Conservation (phyloP, 2,113 vertebrate genomes). For the Thermophis baileyi region DNA sequence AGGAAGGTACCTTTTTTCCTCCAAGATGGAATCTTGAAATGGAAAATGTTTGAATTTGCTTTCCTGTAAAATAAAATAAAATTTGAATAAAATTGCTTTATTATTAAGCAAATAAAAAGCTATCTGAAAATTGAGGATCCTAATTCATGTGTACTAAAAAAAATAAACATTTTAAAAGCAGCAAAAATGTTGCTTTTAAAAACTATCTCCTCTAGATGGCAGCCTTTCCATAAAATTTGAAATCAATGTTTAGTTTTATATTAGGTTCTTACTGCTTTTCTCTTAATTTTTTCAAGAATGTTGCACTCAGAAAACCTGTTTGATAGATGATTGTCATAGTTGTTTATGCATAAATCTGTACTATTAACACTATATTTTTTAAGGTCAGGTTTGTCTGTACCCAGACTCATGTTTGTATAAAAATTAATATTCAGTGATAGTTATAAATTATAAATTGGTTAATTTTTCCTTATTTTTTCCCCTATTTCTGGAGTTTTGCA, state of each 20-base stretch:
- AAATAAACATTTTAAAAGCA: not conserved
- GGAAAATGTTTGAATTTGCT: not conserved
- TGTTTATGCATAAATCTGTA: not conserved
- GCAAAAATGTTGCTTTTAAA: not conserved
- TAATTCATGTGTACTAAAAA: not conserved
- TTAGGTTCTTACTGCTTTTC: not conserved
- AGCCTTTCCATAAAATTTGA: conserved; percentile 55
- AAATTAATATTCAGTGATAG: not conserved
- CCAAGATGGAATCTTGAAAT: not conserved
- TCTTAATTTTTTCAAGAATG: not conserved
- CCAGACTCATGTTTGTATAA: not conserved
- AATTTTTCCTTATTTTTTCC: not conserved
- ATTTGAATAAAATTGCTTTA: not conserved
- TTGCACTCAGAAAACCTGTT: not conserved
- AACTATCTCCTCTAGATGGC: conserved; percentile 69
- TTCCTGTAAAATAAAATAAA: not conserved
- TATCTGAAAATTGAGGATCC: not conserved
- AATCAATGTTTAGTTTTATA: not conserved
- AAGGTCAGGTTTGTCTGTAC: not conserved
- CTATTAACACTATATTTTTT: not conserved
- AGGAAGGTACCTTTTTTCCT: not conserved
- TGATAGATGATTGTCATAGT: not conserved
- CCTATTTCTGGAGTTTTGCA: not conserved
- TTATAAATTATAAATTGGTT: not conserved
- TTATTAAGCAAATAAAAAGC: not conserved